phyloP scores from a whole-genome alignment of 2,797 vertebrate species.

The Myotis findleyi region DNA sequence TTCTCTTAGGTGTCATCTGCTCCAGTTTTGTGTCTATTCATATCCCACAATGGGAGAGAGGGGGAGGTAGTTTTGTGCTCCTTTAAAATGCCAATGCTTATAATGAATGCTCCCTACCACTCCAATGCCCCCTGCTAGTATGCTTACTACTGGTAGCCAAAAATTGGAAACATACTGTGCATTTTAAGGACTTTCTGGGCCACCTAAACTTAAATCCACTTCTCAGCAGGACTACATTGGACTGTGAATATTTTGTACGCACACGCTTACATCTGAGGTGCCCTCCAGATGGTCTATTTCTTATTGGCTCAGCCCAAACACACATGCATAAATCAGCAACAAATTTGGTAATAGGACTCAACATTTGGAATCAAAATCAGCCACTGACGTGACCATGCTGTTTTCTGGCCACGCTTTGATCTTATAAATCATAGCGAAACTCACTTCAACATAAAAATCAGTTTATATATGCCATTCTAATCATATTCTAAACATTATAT shows the following conservation, averaged over 20 bases:
- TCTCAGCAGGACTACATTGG: not conserved
- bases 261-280: constrained; percentile 30
- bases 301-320: constrained; percentile 55
- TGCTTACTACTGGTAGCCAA: not conserved
- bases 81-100: not conserved
- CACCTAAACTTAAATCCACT: not conserved
- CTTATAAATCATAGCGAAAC: constrained; percentile 63
- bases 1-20: not conserved
- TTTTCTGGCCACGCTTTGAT: constrained; percentile 49
- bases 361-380: constrained; percentile 68
- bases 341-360: constrained; percentile 65
- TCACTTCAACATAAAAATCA: constrained; percentile 74
- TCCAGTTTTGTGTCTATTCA: not conserved
- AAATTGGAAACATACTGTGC: not conserved
- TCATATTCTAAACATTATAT: constrained; percentile 58
- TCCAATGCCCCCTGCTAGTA: not conserved
- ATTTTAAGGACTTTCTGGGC: constrained; percentile 14
- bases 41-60: not conserved
- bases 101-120: not conserved
- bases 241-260: constrained; percentile 51
- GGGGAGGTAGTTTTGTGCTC: not conserved
- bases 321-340: constrained; percentile 66
- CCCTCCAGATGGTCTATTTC: constrained; percentile 64
- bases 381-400: not conserved
- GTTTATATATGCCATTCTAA: constrained; percentile 65